A percentile compares a stretch with the other conserved stretches of the same genome.
Conservation (phyloP, 2,888 invertebrate species). For the Margaritifera margaritifera region DNA sequence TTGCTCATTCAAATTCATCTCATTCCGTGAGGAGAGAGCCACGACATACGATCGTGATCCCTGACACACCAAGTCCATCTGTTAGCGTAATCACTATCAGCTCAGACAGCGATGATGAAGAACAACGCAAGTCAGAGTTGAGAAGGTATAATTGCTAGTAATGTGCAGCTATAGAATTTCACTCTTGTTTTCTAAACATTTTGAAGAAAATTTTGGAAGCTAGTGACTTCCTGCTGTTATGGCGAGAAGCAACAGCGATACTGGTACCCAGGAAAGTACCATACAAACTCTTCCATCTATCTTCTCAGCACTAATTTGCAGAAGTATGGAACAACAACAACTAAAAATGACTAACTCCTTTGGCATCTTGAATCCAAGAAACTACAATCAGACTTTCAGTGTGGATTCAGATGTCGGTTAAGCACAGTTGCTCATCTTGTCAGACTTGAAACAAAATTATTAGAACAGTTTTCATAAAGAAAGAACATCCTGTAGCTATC, state of each 20-base stretch:
- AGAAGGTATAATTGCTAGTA: too few species aligned
- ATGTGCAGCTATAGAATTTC: background rate
- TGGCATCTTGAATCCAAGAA: too few species aligned
- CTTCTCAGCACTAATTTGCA: background rate
- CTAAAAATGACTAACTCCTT: too few species aligned
- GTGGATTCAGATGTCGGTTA: too few species aligned
- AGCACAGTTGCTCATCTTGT: too few species aligned
- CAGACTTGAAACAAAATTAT: too few species aligned
- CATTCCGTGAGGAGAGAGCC: slow-evolving; percentile 28
- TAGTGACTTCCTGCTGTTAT: slow-evolving; percentile 9
- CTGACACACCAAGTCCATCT: slow-evolving; percentile 95
- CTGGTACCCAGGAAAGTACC: slow-evolving; percentile 13
- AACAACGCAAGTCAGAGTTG: slow-evolving; percentile 29
- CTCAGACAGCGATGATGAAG: slow-evolving; percentile 91
- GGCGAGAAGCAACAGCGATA: slow-evolving; percentile 7
- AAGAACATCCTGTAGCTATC: too few species aligned
- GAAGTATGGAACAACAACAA: too few species aligned
- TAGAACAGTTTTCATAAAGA: too few species aligned
- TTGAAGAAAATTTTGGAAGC: slow-evolving; percentile 17
- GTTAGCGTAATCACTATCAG: slow-evolving; percentile 96
- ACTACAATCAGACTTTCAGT: too few species aligned
- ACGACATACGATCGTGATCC: slow-evolving; percentile 93
- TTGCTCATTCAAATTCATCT: slow-evolving; percentile 31
- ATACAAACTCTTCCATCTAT: slow-evolving; percentile 16
- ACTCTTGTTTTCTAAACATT: background rate